Percentiles rank a stretch among this genome's conserved stretches.
phyloP scores from a whole-genome alignment of 1,140 invertebrate species.

The Drosophila eugracilis region DNA sequence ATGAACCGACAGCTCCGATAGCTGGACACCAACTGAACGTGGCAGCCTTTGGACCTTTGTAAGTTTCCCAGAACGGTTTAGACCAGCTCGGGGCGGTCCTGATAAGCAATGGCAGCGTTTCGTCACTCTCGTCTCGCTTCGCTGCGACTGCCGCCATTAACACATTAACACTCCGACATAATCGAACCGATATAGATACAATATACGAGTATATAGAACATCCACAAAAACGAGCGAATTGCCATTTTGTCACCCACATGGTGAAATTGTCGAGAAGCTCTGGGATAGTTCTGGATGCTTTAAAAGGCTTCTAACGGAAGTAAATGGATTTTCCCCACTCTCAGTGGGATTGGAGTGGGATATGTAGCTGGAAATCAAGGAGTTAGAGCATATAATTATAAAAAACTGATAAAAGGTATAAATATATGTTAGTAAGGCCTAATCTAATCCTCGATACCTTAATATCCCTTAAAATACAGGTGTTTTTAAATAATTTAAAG shows the following conservation, averaged over 20 bases:
- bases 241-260: constrained; percentile 46
- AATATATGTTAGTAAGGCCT: no score
- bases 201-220: constrained; percentile 17
- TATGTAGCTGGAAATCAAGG: neutral
- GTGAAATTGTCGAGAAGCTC: constrained; percentile 37
- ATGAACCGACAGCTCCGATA: constrained; percentile 68
- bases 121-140: constrained; percentile 56
- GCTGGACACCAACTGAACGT: constrained; percentile 67
- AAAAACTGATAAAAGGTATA: no score
- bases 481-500: no score
- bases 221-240: constrained; percentile 2
- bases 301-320: constrained; percentile 17
- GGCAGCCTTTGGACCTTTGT: constrained; percentile 36
- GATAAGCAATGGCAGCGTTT: constrained; percentile 72
- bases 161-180: constrained; percentile 19
- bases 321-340: neutral
- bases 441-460: no score
- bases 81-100: constrained; percentile 41
- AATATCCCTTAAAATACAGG: no score
- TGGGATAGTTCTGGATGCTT: constrained; percentile 36
- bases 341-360: neutral
- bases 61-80: constrained; percentile 16
- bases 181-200: constrained; percentile 34
- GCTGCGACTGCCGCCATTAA: constrained; percentile 37
- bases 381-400: neutral